Percentiles rank a stretch among this genome's conserved stretches.
These are phyloP conservation scores for Misgurnus mizolepis DNA, from an alignment of 2,113 vertebrate species.

Conservation along the genomic window DNA sequence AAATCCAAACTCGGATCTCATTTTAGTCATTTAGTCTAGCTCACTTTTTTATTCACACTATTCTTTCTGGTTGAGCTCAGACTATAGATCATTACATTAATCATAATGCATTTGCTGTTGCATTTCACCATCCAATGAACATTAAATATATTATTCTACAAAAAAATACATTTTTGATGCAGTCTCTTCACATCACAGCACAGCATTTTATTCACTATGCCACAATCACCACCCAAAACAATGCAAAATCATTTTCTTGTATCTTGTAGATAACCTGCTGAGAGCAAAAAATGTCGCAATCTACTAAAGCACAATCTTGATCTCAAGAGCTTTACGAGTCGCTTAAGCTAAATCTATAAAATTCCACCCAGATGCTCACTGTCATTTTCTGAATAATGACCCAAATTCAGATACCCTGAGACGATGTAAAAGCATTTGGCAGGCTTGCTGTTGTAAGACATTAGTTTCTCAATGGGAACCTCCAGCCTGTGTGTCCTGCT, in stretches of 20 bases:
- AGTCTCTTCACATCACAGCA: not conserved
- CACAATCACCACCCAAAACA: not conserved
- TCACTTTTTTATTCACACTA: too few relatives aligned
- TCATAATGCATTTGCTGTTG: too few relatives aligned
- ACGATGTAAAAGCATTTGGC: slow-evolving; percentile 57
- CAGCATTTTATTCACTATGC: not conserved
- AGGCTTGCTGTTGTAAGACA: slow-evolving; percentile 54
- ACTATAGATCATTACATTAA: too few relatives aligned
- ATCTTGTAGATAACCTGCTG: slow-evolving; percentile 2
- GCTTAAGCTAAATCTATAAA: slow-evolving; percentile 19
- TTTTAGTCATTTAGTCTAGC: not conserved
- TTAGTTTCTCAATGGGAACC: slow-evolving; percentile 55
- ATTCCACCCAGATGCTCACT: slow-evolving; percentile 47
- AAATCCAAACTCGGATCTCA: not conserved
- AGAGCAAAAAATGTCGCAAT: slow-evolving; percentile 36
- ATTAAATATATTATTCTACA: too few relatives aligned
- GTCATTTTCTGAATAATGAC: slow-evolving; percentile 48
- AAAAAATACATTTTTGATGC: too few relatives aligned
- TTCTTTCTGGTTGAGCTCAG: too few relatives aligned
- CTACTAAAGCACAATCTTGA: slow-evolving; percentile 31
- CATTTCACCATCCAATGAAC: too few relatives aligned
- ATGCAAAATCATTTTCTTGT: not conserved
- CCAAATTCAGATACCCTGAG: slow-evolving; percentile 49
- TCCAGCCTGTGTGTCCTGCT: slow-evolving; percentile 49
- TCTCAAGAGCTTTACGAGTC: slow-evolving; percentile 27